Base-by-base conservation (phyloP, 2,797 vertebrate genomes). In the Clarias pachynema region DNA sequence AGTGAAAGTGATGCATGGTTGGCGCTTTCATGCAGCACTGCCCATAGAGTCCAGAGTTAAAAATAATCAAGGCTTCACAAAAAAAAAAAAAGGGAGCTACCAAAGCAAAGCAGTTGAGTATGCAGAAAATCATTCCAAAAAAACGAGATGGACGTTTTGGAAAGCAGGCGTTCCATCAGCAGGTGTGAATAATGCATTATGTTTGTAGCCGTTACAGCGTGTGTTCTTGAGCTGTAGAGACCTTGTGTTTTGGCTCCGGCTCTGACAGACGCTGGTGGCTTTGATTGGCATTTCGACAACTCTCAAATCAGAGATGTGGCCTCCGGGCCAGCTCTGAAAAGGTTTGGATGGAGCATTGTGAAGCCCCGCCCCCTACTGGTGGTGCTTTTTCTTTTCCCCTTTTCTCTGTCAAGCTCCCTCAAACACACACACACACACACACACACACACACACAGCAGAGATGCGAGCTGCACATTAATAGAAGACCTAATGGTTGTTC, bases 221-320 rank as follows among this genome's bases (percentile, higher is more conserved):
- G 77, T 78, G 65, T 65, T 80, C 70, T 65, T 37, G 62, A 80
- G 29, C 68, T 83, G 65, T 83, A 57, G 69, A 89, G 77, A 49
- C 80, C 86, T 82, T 86, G 83, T 70, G 62, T 88, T 83, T 65
- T 88, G 84, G 70, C 77, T 56, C 49, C 82, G 15, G 60, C 16
- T n/a, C 24, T 83, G 85, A 87, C 68, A 79, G 81, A 86, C 16
- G 69, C 81, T 83, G 84, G 82, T 84, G 85, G 75, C 84, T 86
- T 86, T 79, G 90, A 90, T 87, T 9, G 82, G 79, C 87, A 31
- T 75, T 81, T 87, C 91, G 90, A 91, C 91, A 89, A 88, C 29
- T 85, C 60, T 88, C 73, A 49, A 86, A 83, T 81, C 69, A 86
- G 49, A 73, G 68, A 68, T 14, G 2, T 56, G 78, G 62, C 65